Base-by-base conservation (phyloP, 2,888 invertebrate species). In the Poecilobothrus nobilitatus region DNA sequence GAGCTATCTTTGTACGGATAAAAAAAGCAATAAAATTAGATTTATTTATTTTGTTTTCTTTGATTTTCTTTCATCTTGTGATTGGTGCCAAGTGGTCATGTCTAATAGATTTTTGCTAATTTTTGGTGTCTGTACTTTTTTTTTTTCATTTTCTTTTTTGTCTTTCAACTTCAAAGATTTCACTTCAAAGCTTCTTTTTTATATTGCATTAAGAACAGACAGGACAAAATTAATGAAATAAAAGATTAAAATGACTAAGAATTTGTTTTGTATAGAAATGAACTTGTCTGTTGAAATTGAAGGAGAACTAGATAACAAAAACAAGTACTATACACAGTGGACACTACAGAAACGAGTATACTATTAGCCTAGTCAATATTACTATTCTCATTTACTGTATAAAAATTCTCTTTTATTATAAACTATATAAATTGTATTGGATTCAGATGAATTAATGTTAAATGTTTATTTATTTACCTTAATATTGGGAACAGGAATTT, bases 81-180 rank as follows among this genome's bases (percentile, higher is more conserved):
- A 18, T 53, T 53, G 53, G 53, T 53, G 53, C 53, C 53, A 53
- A 53, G 53, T 53, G 53, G 53, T 53, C 53, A 53, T 18, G 53
- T 53, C 53, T 18, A 15, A 53, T 53, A 53, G 53, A 18, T 53
- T 9, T 37, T 12, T 53, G 18, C 53, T 37, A 37, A 8, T 37
- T 12, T 37, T 37, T 12, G 2, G 37, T 37, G 4, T 37, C 9
- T 37, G 37, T 37, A 5, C 9, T 2, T 37, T 37, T 4, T 8
- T 37, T 37, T 37, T 37, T 37, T 37, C 12, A 5, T 37, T 8
- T 7, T 37, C 9, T 8, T 7, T 37, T 37, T 37, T 37, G 37
- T 37, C 37, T 37, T 37, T 37, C 1, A 37, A 37, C 27, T 27
- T 27, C 27, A 27, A 27, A 27, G 27, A 5, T 27, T 27, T 27